Evolutionary conservation across 2,113 vertebrate species (phyloP), one percentile per base, ranked within the genome.

Genomic region (Microtus richardsoni): DNA sequence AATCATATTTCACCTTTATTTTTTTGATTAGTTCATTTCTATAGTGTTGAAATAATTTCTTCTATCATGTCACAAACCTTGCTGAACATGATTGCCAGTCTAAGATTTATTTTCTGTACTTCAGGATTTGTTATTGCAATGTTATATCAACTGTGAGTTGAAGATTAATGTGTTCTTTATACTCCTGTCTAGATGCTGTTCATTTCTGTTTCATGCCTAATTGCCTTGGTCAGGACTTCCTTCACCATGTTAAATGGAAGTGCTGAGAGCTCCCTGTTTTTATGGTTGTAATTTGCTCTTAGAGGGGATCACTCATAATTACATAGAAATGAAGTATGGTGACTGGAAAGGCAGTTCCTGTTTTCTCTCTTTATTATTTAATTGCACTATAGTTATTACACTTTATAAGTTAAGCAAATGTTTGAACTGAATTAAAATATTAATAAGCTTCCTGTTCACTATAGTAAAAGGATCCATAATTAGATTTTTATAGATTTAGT

Each of bases 401-500:
- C 6, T 73, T 86, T 74, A 49, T 58, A 91, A 91, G 39, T 79
- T 77, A 93, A 91, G 39, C 83, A 74, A 74, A 77, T 95, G 26
- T 73, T 88, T 91, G 70, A 60, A 28, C 68, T 88, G 52, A 88
- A 62, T 60, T 13, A 1, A 88, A 86, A 87, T 88, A 91, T 28
- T 86, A 78, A 54, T 36, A 73, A n/a, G 0, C 33, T 93, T 87
- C 91, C 21, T 79, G 36, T 60, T 93, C 92, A 84, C 26, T 77
- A 1, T 58, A 47, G 7, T 77, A 52, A 93, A 82, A 70, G 11
- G 73, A 19, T 64, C 54, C 33, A 64, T 90, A 78, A 78, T n/a
- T 47, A 47, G 41, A 21, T 71, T 94, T 78, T 94, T 96, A 66
- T 39, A 89, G 54, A 87, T 44, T 91, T 36, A 54, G 2, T 58